phyloP scores from a whole-genome alignment of 2,797 vertebrate species.

The Syndactyla subalaris region DNA sequence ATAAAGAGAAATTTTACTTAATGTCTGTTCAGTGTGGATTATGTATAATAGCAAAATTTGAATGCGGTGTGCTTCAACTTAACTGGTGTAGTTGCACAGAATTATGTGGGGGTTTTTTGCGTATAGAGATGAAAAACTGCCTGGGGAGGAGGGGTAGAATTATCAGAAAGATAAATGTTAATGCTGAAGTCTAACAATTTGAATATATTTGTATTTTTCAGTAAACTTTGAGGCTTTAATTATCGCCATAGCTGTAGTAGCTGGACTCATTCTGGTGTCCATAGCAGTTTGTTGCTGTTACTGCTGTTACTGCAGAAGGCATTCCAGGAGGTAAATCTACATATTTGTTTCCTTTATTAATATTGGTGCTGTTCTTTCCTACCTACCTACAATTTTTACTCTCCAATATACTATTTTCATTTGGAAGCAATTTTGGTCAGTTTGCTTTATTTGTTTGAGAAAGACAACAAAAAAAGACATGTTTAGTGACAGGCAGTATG shows the following conservation, averaged over 20 bases:
- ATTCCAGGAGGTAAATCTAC: slow-evolving; percentile 73
- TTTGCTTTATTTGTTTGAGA: background rate
- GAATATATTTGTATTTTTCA: slow-evolving; percentile 64
- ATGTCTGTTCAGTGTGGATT: background rate
- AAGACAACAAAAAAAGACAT: background rate
- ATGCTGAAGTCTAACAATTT: background rate
- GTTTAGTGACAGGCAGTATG: background rate
- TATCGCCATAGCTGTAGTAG: slow-evolving; percentile 82
- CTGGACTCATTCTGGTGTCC: slow-evolving; percentile 78
- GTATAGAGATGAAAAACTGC: background rate
- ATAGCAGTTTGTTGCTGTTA: slow-evolving; percentile 84
- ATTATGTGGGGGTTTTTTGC: background rate
- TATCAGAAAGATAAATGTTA: background rate
- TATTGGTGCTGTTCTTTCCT: background rate
- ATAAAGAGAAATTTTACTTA: background rate
- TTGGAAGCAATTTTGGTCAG: background rate
- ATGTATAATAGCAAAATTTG: background rate
- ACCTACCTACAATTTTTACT: background rate
- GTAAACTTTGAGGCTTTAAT: slow-evolving; percentile 90
- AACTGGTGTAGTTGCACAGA: background rate
- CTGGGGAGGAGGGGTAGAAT: background rate
- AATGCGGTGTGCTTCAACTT: background rate
- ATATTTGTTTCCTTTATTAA: background rate
- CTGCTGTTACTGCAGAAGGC: slow-evolving; percentile 78
- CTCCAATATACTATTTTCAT: background rate